Percentiles rank a stretch among this genome's conserved stretches.
These are phyloP conservation scores for Corythornis cristatus DNA, from an alignment of 2,113 vertebrate genomes.

Conservation along the genomic window DNA sequence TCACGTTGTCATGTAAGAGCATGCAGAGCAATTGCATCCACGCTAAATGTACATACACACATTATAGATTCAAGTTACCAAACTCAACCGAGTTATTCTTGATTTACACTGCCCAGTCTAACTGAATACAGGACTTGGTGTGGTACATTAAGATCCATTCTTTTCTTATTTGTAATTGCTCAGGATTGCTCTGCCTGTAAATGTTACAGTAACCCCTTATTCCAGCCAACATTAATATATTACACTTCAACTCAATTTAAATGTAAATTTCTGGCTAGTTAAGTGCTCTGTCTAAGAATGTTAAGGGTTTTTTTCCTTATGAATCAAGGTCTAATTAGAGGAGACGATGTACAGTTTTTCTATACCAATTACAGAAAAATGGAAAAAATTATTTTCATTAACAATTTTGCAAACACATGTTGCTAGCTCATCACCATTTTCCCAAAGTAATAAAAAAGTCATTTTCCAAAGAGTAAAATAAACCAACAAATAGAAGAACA, in stretches of 20 bases:
- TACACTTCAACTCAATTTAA: conserved; percentile 83
- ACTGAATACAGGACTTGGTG: neutral
- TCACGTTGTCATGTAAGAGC: neutral
- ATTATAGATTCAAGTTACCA: neutral
- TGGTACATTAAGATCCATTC: conserved; percentile 51
- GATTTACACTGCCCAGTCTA: neutral
- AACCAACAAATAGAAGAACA: conserved; percentile 68
- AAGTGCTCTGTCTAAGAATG: conserved; percentile 76
- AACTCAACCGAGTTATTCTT: neutral
- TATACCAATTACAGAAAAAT: conserved; percentile 74
- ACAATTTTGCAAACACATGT: conserved; percentile 60
- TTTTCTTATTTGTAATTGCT: conserved; percentile 67
- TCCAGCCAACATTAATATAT: conserved; percentile 71
- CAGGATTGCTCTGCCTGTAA: conserved; percentile 60
- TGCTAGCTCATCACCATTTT: conserved; percentile 35
- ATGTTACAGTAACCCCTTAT: conserved; percentile 71
- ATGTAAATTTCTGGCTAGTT: conserved; percentile 82
- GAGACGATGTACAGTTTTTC: conserved; percentile 65
- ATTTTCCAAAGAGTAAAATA: conserved; percentile 70
- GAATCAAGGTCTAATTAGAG: conserved; percentile 78
- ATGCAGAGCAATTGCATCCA: neutral
- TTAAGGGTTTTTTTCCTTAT: conserved; percentile 76
- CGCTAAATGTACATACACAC: neutral
- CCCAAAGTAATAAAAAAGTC: conserved; percentile 52
- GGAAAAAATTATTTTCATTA: conserved; percentile 72